Conservation (phyloP, 2,113 vertebrate species). For the Cyprinodon tularosa region DNA sequence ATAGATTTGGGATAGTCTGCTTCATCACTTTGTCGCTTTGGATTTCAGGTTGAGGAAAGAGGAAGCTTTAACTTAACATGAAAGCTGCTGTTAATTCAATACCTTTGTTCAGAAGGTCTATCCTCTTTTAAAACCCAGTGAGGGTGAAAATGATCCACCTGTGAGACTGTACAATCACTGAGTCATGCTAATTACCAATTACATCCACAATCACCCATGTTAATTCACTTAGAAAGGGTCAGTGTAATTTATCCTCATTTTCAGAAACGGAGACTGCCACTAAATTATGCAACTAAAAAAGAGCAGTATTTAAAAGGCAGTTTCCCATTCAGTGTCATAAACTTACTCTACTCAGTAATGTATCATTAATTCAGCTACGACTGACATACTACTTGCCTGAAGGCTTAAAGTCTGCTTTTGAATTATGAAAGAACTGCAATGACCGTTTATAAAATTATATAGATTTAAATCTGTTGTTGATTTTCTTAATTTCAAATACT, state of each 20-base stretch:
- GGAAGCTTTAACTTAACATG: constrained; percentile 12
- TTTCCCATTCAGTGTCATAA: constrained; percentile 1
- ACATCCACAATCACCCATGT: constrained; percentile 71
- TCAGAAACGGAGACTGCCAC: constrained; percentile 54
- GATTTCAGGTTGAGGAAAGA: constrained; percentile 25
- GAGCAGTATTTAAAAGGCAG: constrained; percentile 55
- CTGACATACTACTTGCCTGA: background rate
- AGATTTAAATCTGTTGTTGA: background rate
- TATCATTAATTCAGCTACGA: constrained; percentile 13
- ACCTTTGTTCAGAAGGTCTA: constrained; percentile 39
- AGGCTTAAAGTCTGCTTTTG: background rate
- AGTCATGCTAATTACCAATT: constrained; percentile 75
- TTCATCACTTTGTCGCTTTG: constrained; percentile 32
- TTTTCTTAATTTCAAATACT: background rate
- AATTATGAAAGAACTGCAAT: background rate
- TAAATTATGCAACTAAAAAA: constrained; percentile 64
- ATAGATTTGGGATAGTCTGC: background rate
- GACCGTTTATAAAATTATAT: too few relatives aligned
- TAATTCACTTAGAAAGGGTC: constrained; percentile 73
- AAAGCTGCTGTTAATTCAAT: constrained; percentile 42
- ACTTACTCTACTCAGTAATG: constrained; percentile 4
- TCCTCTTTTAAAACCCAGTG: constrained; percentile 30
- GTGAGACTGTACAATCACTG: constrained; percentile 55
- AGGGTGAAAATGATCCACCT: constrained; percentile 56
- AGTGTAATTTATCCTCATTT: constrained; percentile 69